phyloP scores from a whole-genome alignment of 2,888 invertebrate genomes.

The Zootermopsis nevadensis region DNA sequence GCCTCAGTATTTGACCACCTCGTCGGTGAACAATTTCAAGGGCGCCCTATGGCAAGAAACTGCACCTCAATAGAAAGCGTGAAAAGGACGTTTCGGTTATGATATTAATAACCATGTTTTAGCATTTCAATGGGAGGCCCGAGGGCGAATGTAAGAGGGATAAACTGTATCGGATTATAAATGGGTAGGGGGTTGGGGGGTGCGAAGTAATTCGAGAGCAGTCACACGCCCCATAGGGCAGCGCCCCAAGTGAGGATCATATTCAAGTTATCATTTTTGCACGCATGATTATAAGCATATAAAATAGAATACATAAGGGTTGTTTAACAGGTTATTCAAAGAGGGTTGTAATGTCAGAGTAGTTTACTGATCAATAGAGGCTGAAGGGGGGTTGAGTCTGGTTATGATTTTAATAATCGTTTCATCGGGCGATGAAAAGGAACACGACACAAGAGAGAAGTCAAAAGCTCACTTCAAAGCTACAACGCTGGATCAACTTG shows the following conservation, averaged over 20 bases:
- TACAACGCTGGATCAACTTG: too few species aligned
- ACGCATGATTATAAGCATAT: not conserved
- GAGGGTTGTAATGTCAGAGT: conserved; percentile 5
- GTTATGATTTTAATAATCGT: conserved; percentile 39
- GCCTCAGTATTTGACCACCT: not conserved
- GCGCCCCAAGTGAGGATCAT: conserved; percentile 26
- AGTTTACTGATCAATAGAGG: conserved; percentile 15
- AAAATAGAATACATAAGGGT: conserved; percentile 18
- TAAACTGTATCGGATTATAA: conserved; percentile 29
- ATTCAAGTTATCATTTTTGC: conserved; percentile 36
- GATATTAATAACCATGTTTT: conserved; percentile 51
- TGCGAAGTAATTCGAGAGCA: not conserved
- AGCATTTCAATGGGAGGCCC: conserved; percentile 45
- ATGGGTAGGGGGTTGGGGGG: not conserved
- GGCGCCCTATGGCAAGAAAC: conserved; percentile 13
- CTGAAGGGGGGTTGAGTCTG: not conserved
- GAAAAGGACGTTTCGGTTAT: conserved; percentile 10
- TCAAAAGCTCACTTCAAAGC: too few species aligned
- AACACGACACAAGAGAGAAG: not conserved
- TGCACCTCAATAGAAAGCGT: conserved; percentile 21
- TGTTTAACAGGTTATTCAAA: conserved; percentile 1
- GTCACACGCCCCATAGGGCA: conserved; percentile 14
- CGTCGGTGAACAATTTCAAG: not conserved
- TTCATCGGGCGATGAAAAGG: not conserved
- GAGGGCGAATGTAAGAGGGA: conserved; percentile 26